Conservation (phyloP, 2,113 vertebrate genomes). For the Bubo blakistoni region DNA sequence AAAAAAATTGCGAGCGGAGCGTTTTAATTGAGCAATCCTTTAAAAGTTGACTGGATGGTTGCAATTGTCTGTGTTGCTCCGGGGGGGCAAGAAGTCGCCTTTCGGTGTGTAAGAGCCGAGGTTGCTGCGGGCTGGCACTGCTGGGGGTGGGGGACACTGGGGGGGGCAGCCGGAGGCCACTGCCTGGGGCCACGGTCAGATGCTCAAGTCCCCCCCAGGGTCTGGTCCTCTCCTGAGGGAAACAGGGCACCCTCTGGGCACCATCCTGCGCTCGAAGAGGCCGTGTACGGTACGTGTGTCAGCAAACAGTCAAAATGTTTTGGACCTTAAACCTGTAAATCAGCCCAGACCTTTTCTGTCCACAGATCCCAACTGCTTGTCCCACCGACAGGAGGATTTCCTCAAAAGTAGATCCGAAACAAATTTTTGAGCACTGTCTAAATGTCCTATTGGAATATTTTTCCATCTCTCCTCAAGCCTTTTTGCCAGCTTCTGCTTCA, state of each 20-base stretch:
- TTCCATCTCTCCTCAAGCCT: not conserved
- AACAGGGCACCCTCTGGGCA: not conserved
- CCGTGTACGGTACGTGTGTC: not conserved
- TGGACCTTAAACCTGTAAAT: not conserved
- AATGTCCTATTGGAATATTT: not conserved
- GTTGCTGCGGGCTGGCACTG: rapidly evolving
- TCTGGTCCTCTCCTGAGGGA: not conserved
- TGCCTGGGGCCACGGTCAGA: rapidly evolving
- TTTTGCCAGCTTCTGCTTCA: not conserved
- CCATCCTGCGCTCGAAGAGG: not conserved
- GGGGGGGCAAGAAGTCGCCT: not conserved
- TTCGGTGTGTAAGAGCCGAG: rapidly evolving
- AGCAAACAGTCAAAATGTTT: not conserved
- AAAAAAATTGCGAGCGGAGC: too few species aligned
- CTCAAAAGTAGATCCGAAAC: not conserved
- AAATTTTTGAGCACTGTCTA: not conserved
- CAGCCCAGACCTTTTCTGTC: not conserved
- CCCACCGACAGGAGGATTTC: rapidly evolving
- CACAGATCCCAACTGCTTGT: not conserved
- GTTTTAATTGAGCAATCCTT: not conserved
- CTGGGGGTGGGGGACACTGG: not conserved
- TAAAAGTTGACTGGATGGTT: not conserved
- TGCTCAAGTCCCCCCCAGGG: not conserved
- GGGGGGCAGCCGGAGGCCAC: too few species aligned
- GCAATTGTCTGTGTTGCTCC: not conserved